Base-by-base conservation (phyloP, 1,140 invertebrate genomes). In the Drosophila pseudoananassae region DNA sequence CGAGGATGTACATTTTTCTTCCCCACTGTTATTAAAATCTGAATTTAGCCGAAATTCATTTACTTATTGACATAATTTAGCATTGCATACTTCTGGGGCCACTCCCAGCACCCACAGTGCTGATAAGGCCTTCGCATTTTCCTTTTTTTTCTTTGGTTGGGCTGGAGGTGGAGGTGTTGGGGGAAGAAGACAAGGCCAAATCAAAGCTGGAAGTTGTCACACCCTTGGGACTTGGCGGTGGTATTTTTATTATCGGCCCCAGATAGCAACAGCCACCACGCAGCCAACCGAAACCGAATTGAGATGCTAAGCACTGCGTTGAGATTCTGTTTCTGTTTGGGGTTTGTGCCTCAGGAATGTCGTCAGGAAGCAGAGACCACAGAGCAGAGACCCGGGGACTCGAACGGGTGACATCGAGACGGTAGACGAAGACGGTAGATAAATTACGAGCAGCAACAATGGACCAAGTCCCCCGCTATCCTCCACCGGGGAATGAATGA, bases 41-140 rank as follows among this genome's bases (percentile, higher is more conserved):
- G 55, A 70, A 85, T 80, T 76, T 73, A 69, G 57, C 66, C 61
- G 46, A 85, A 84, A 85, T 84, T 84, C 63, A 84, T 84, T 85
- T 80, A 85, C 80, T 69, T 84, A 80, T 76, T 80, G 76, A 80
- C 80, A 79, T 82, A 82, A 82, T 71, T 72, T 74, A 64, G 63
- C 45, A 51, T 60, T 70, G 79, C 66, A 54, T 54, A 66, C 65
- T 68, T 46, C 47, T 46, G 61, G 64, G 57, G 27, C 29, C 9
- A 31, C 12, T 36, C 33, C 33, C 38, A 59, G 58, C 63, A 33
- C 15, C 47, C 47, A 15, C 33, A 68, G 47, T 54, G 31, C 52
- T 65, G 78, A 81, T 81, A 81, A 81, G 55, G 45, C 59, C 55
- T 59, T 52, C 12, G 27, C 4, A 17, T 43, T 43, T 17, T 17